Evolutionary conservation across 2,113 vertebrate genomes (phyloP).

Genomic region (Tautogolabrus adspersus): DNA sequence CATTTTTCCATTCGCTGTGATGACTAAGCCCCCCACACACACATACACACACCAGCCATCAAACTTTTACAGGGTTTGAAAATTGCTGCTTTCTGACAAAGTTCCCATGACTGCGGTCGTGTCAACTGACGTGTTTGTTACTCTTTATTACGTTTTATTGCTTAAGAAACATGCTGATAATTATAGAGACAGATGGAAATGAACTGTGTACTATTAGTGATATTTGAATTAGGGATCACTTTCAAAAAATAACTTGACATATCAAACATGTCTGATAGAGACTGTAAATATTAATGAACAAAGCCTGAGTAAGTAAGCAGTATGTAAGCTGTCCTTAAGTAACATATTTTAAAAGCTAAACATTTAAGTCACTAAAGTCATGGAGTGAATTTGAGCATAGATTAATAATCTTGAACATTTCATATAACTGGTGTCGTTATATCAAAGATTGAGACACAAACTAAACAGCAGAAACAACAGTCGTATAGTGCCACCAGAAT

Average conservation of each 20-base stretch:
- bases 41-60: conserved; percentile 36
- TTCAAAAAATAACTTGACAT: background rate
- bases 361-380: too few species aligned
- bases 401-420: too few species aligned
- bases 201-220: background rate
- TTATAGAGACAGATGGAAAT: conserved; percentile 14
- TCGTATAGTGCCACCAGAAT: background rate
- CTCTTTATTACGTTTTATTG: conserved; percentile 42
- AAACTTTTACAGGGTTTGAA: conserved; percentile 56
- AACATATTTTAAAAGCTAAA: too few species aligned
- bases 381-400: too few species aligned
- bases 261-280: background rate
- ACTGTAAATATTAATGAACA: background rate
- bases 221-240: conserved; percentile 1
- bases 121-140: conserved; percentile 47
- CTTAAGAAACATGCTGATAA: background rate
- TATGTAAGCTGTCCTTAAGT: too few species aligned
- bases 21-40: conserved; percentile 43
- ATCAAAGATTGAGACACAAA: background rate
- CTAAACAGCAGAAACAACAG: background rate
- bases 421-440: too few species aligned
- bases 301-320: too few species aligned
- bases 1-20: conserved; percentile 68
- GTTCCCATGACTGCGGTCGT: conserved; percentile 59
- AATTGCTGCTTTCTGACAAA: conserved; percentile 56